phyloP scores from a whole-genome alignment of 2,113 vertebrate genomes.

The Myiopsitta monachus region DNA sequence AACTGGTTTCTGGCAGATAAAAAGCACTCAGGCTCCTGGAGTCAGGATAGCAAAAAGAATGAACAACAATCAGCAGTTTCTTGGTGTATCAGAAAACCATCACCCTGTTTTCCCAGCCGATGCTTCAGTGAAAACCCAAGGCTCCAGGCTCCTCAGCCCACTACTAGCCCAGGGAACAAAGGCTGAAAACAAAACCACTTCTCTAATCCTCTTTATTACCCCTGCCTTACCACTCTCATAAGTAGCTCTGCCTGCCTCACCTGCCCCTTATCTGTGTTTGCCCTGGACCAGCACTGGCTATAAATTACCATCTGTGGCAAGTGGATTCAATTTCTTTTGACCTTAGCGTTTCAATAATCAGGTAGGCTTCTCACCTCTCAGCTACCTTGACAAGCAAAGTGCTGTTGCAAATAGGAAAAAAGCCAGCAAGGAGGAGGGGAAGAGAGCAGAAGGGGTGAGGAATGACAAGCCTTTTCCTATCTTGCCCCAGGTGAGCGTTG shows the following conservation, averaged over 20 bases:
- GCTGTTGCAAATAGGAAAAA: slow-evolving; percentile 1
- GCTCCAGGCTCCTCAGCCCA: accelerated
- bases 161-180: accelerated
- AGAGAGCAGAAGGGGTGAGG: neutral
- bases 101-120: neutral
- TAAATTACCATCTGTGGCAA: neutral
- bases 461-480: slow-evolving; percentile 41
- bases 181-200: accelerated
- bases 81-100: accelerated
- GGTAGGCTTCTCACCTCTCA: slow-evolving; percentile 46
- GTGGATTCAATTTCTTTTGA: slow-evolving; percentile 5
- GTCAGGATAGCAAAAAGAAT: neutral
- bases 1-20: neutral
- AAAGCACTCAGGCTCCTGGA: neutral
- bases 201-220: neutral
- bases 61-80: neutral
- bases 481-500: slow-evolving; percentile 46
- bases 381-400: slow-evolving; percentile 34
- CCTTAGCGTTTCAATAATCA: slow-evolving; percentile 15
- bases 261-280: neutral
- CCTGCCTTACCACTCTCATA: neutral
- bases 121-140: accelerated
- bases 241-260: neutral
- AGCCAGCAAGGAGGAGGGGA: neutral
- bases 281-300: neutral